Evolutionary conservation across 2,113 vertebrate species (phyloP).

Genomic region (Labeo rohita): DNA sequence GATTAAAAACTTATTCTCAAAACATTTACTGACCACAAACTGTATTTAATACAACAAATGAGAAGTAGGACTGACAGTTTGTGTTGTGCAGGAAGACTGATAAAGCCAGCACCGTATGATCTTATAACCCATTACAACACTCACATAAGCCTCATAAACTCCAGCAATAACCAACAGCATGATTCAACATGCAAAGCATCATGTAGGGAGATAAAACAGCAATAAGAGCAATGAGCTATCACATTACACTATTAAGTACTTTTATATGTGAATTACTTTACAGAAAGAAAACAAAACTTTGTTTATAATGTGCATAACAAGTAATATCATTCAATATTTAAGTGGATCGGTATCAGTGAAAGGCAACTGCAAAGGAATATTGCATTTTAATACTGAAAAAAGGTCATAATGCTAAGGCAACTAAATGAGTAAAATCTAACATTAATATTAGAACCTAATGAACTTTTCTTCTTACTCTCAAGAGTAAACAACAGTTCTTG

Average conservation of each 20-base stretch:
- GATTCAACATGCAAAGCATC: not conserved
- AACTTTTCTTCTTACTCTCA: not conserved
- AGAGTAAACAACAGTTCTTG: not conserved
- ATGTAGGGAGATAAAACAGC: not conserved
- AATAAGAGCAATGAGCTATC: not conserved
- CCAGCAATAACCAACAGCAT: not conserved
- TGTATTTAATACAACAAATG: not conserved
- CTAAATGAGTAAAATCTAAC: not conserved
- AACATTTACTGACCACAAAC: not conserved
- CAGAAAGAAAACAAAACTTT: not conserved
- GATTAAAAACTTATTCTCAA: not conserved
- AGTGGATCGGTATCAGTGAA: not conserved
- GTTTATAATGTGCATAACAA: not conserved
- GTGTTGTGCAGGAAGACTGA: not conserved
- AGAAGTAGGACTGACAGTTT: not conserved
- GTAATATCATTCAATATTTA: not conserved
- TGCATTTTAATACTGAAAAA: not conserved
- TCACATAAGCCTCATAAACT: conserved; percentile 12
- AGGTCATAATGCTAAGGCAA: not conserved
- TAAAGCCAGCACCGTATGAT: not conserved
- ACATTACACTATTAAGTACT: not conserved
- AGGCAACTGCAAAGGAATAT: not conserved
- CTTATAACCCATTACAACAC: conserved; percentile 1
- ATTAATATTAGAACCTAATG: not conserved
- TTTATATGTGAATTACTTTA: not conserved